Evolutionary conservation across 1,140 invertebrate species (phyloP).

Genomic region (Macrobrachium nipponense): DNA sequence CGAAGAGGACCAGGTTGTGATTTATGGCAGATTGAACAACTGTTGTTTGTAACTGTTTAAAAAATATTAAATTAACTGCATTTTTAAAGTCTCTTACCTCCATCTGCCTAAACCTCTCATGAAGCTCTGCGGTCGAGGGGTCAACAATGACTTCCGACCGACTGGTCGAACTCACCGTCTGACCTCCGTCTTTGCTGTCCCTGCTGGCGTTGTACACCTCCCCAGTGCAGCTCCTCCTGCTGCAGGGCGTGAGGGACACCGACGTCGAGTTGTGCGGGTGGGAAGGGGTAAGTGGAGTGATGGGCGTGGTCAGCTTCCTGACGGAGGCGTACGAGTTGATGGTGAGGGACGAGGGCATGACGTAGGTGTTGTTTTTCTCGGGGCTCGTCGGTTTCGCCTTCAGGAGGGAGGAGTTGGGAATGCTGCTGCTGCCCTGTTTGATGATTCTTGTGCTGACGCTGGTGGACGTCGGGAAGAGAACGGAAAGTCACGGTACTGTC

Average conservation of each 20-base stretch:
- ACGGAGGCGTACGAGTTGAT: conserved; percentile 61
- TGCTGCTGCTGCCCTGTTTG: conserved; percentile 36
- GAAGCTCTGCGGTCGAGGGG: conserved; percentile 50
- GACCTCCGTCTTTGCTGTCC: conserved; percentile 41
- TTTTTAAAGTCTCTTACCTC: conserved; percentile 27
- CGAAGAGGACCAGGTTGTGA: too few relatives aligned
- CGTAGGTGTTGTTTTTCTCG: conserved; percentile 58
- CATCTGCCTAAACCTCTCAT: conserved; percentile 55
- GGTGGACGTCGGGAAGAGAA: not conserved
- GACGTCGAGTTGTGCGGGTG: conserved; percentile 37
- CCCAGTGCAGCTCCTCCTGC: conserved; percentile 45
- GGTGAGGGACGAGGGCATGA: conserved; percentile 57
- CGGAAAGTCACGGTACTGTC: too few relatives aligned
- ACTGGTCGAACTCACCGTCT: conserved; percentile 37
- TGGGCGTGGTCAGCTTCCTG: conserved; percentile 56
- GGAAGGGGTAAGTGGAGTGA: conserved; percentile 39
- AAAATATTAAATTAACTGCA: not conserved
- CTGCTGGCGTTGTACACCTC: conserved; percentile 38
- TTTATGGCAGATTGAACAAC: too few relatives aligned
- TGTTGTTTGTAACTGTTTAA: too few relatives aligned
- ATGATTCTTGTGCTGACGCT: conserved; percentile 43
- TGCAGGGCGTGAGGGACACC: conserved; percentile 37
- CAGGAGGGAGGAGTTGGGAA: conserved; percentile 53
- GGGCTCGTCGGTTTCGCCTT: conserved; percentile 22
- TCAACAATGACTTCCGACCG: conserved; percentile 56